Conservation (phyloP, 2,888 invertebrate genomes). For the Sesamia inferens region DNA sequence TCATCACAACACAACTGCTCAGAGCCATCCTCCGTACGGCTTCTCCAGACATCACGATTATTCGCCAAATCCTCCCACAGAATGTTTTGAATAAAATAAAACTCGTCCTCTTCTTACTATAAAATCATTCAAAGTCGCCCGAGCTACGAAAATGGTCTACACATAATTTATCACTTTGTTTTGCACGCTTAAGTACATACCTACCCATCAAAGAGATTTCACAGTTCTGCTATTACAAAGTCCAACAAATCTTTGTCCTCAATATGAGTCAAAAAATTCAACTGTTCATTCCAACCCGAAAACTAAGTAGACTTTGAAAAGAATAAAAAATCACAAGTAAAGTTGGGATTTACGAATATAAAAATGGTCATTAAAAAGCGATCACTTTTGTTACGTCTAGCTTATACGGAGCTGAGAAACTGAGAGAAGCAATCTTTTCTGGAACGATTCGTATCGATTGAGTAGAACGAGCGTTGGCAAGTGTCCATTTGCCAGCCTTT, state of each 20-base stretch:
- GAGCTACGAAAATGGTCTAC: slow-evolving; percentile 8
- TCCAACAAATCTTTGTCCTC: slow-evolving; percentile 27
- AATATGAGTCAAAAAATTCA: slow-evolving; percentile 36
- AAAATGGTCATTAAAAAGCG: slow-evolving; percentile 65
- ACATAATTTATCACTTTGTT: slow-evolving; percentile 50
- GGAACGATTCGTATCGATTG: slow-evolving; percentile 74
- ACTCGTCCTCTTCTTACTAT: slow-evolving; percentile 4
- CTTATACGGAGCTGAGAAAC: slow-evolving; percentile 61
- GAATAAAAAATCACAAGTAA: slow-evolving; percentile 37
- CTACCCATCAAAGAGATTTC: slow-evolving; percentile 35
- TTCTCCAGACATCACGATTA: not conserved
- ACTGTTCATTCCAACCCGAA: slow-evolving; percentile 1
- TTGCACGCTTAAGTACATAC: slow-evolving; percentile 18
- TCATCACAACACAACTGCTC: too few relatives aligned
- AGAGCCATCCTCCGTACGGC: too few relatives aligned
- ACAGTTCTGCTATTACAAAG: slow-evolving; percentile 21
- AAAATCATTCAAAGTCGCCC: slow-evolving; percentile 22
- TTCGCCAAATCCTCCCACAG: not conserved
- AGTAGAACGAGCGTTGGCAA: slow-evolving; percentile 73
- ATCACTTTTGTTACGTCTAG: slow-evolving; percentile 59
- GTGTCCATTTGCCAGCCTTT: slow-evolving; percentile 78
- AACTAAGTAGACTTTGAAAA: slow-evolving; percentile 44
- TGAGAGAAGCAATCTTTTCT: slow-evolving; percentile 69
- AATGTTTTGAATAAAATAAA: slow-evolving; percentile 35
- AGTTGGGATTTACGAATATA: slow-evolving; percentile 50